A percentile compares a stretch with the other conserved stretches of the same genome.
Evolutionary conservation across 1,140 invertebrate genomes (phyloP).

Genomic region (Antheraea mylitta): DNA sequence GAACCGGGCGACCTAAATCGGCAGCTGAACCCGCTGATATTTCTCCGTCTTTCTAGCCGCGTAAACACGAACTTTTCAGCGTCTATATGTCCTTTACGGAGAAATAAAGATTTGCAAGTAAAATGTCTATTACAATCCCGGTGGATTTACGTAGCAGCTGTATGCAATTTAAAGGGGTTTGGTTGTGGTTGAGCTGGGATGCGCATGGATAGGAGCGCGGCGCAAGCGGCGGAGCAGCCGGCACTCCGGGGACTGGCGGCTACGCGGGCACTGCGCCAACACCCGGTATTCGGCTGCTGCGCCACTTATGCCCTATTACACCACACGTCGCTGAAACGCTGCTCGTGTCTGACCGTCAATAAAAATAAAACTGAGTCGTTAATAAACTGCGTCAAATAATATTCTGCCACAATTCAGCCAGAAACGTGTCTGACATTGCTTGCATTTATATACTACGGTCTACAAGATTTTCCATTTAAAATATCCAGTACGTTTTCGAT

Average conservation of each 20-base stretch:
- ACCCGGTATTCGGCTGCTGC: conserved; percentile 38
- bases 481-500: too few species aligned
- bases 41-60: conserved; percentile 37
- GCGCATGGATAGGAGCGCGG: conserved; percentile 25
- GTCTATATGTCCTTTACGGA: neutral
- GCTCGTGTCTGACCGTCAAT: conserved; percentile 42
- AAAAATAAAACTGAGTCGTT: conserved; percentile 59
- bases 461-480: neutral
- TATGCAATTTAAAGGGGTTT: neutral
- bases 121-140: neutral
- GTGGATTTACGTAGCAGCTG: neutral
- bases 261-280: conserved; percentile 68
- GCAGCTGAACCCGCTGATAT: conserved; percentile 40
- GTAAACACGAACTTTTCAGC: conserved; percentile 28
- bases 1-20: conserved; percentile 75
- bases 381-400: conserved; percentile 34
- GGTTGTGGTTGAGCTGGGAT: conserved; percentile 15
- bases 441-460: neutral
- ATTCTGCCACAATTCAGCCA: conserved; percentile 12
- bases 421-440: neutral
- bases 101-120: neutral
- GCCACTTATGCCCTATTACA: conserved; percentile 65
- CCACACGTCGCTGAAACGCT: conserved; percentile 40
- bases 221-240: conserved; percentile 58
- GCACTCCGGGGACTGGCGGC: conserved; percentile 59